Evolutionary conservation across 2,888 invertebrate species (phyloP), one percentile per base, ranked within the genome.

Genomic region (Punctoribates punctum): DNA sequence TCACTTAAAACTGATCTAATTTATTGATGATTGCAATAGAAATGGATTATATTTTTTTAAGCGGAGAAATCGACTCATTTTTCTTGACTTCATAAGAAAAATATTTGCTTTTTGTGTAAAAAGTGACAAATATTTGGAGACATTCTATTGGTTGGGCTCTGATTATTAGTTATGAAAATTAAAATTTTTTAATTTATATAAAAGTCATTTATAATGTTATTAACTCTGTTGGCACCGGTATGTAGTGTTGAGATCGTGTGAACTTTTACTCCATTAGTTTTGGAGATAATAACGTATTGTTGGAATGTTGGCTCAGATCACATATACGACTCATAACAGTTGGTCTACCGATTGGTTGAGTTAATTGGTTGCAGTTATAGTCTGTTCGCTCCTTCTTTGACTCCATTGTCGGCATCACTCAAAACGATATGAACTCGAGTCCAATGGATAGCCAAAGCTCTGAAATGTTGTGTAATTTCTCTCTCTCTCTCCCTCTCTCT

Each of bases 301-400:
- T 62, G 25, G 65, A 23, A 60, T 60, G 65, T 65, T 25, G 13
- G 65, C 2, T 4, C 4, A 1, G 34, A 65, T 29, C 29, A 65
- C 29, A 65, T 65, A 65, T 65, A 65, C 65, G 65, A 65, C 65
- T 57, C 6, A 8, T n/a, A n/a, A n/a, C n/a, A n/a, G n/a, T 46
- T 54, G 54, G 65, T 65, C 65, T 29, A 29, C 17, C 5, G 29
- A 65, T 65, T 29, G 65, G 65, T 65, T 34, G 27, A 60, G 60
- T 60, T n/a, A 23, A 23, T 23, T 57, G 20, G 3, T 57, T 5
- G 20, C 57, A 23, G 2, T 57, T 5, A 11, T 11, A 13, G 3
- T 48, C 6, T 6, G 9, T 48, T 57, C 23, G 20, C 4, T 8
- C 57, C 6, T 65, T 62, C 15, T 4, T 11, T 5, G 4, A 25